Conservation (phyloP, 1,140 invertebrate species). For the Carcinoscorpius rotundicauda region DNA sequence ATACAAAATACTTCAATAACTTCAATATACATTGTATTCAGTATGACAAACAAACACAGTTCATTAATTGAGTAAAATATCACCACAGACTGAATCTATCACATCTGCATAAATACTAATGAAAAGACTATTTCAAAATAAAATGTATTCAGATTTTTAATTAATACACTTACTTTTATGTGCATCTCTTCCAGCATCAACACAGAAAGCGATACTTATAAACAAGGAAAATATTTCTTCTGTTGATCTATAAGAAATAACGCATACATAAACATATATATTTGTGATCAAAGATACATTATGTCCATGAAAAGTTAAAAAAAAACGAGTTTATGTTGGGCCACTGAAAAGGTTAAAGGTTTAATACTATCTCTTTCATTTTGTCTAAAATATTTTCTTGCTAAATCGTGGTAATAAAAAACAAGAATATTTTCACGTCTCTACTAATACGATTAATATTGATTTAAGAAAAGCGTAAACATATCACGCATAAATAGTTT, state of each 20-base stretch:
- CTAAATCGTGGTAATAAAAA: not conserved
- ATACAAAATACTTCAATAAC: too few relatives aligned
- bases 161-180: conserved; percentile 37
- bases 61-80: too few relatives aligned
- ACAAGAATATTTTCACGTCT: not conserved
- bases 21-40: too few relatives aligned
- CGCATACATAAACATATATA: conserved; percentile 2
- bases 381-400: not conserved
- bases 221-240: conserved; percentile 55
- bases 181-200: conserved; percentile 46
- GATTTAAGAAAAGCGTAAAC: not conserved
- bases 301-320: not conserved
- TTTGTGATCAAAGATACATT: not conserved
- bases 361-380: not conserved
- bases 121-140: too few relatives aligned
- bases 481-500: not conserved
- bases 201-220: conserved; percentile 50
- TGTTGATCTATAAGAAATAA: conserved; percentile 39
- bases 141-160: not conserved
- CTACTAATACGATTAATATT: not conserved
- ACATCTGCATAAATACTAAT: too few relatives aligned
- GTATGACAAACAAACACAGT: too few relatives aligned
- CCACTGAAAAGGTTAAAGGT: too few relatives aligned
- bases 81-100: too few relatives aligned
- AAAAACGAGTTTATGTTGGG: not conserved